Percentiles rank a stretch among this genome's conserved stretches.
phyloP scores from a whole-genome alignment of 2,888 invertebrate species.

The Lepidonotus clava region DNA sequence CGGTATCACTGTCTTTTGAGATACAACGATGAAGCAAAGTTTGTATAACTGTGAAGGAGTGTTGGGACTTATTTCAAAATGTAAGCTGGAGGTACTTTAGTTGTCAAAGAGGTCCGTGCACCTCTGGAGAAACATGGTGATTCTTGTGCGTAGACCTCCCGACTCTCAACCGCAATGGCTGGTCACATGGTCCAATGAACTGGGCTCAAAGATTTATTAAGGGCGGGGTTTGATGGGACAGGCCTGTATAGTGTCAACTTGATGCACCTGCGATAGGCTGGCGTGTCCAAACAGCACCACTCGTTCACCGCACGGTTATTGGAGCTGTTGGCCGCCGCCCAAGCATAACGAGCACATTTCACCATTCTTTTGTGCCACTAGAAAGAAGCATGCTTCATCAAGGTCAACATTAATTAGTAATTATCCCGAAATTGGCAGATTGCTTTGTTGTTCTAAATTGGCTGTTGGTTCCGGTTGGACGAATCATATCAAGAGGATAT shows the following conservation, averaged over 20 bases:
- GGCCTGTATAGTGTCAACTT: not conserved
- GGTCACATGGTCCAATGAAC: no score
- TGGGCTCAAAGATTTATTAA: no score
- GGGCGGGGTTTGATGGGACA: no score
- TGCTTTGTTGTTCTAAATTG: conserved; percentile 10
- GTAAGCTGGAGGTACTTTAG: no score
- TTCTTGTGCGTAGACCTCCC: no score
- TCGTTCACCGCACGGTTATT: not conserved
- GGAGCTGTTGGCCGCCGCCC: not conserved
- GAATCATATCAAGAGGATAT: not conserved
- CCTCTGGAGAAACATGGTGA: no score
- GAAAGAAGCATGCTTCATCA: conserved; percentile 39
- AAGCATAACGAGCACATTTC: not conserved
- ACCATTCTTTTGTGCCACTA: conserved; percentile 4
- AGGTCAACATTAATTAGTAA: conserved; percentile 39
- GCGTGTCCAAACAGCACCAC: not conserved
- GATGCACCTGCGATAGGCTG: not conserved
- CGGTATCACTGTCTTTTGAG: no score
- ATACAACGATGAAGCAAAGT: no score
- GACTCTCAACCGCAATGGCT: no score
- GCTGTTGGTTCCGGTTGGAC: conserved; percentile 21
- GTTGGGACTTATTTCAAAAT: no score
- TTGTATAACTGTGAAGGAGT: no score
- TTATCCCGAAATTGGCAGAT: conserved; percentile 35
- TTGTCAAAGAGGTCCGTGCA: no score